These are phyloP conservation scores for Ochropleura plecta DNA, from an alignment of 2,888 invertebrate genomes.

Conservation along the genomic window DNA sequence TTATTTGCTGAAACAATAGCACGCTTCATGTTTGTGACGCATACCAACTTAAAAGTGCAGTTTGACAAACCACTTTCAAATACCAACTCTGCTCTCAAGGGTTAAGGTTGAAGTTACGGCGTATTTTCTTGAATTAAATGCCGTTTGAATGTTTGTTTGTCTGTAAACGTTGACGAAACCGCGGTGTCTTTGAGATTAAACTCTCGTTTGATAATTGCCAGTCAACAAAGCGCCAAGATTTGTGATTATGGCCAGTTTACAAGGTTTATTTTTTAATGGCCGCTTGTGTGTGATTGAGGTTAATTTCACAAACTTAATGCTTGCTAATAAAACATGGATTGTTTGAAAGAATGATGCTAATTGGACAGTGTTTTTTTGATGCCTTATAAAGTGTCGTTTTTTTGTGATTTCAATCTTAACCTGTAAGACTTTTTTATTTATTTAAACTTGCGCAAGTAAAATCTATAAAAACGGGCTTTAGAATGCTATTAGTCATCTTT, in stretches of 20 bases:
- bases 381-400: constrained; percentile 12
- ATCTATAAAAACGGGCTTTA: too few relatives aligned
- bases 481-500: too few relatives aligned
- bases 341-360: constrained; percentile 44
- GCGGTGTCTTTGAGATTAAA: constrained; percentile 88
- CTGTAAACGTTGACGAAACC: constrained; percentile 84
- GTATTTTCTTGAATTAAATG: constrained; percentile 41
- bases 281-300: constrained; percentile 71
- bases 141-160: constrained; percentile 70
- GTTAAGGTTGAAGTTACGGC: constrained; percentile 68
- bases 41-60: constrained; percentile 67
- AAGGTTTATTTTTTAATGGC: constrained; percentile 72
- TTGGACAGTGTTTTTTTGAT: constrained; percentile 44
- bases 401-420: not conserved
- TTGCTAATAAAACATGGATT: constrained; percentile 61
- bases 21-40: constrained; percentile 81
- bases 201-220: constrained; percentile 84
- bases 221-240: constrained; percentile 85
- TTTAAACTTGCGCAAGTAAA: too few relatives aligned
- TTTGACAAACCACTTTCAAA: constrained; percentile 7
- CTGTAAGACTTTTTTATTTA: not conserved
- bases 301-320: constrained; percentile 61
- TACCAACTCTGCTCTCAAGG: constrained; percentile 16
- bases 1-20: constrained; percentile 90
- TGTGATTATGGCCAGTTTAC: constrained; percentile 79